Evolutionary conservation across 2,113 vertebrate species (phyloP).

Genomic region (Jacana jacana): DNA sequence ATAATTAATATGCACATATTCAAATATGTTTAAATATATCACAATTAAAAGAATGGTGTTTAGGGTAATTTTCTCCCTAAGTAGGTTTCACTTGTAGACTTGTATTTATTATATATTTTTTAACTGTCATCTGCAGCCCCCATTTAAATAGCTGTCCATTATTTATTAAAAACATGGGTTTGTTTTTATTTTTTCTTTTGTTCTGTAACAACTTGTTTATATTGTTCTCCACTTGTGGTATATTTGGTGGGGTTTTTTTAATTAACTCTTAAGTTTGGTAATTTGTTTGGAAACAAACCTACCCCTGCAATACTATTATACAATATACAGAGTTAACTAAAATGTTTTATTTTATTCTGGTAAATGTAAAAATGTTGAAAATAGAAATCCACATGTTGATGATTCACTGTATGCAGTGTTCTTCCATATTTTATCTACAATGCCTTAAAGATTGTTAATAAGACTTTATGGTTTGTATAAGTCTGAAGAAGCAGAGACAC

Average conservation of each 20-base stretch:
- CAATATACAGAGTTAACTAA: not conserved
- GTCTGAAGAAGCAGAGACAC: not conserved
- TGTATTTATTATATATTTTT: not conserved
- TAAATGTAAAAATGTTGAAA: not conserved
- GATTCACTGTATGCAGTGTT: not conserved
- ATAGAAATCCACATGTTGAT: not conserved
- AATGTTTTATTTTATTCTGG: not conserved
- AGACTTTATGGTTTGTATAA: not conserved
- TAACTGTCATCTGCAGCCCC: not conserved
- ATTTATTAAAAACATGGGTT: not conserved
- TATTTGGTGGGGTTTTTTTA: not conserved
- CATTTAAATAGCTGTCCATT: constrained; percentile 3
- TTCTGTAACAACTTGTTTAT: not conserved
- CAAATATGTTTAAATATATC: not conserved
- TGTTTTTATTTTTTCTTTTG: not conserved
- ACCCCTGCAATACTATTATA: not conserved
- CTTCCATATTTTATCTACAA: not conserved
- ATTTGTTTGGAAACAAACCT: not conserved
- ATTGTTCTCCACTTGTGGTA: not conserved
- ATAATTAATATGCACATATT: constrained; percentile 29
- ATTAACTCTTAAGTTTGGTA: not conserved
- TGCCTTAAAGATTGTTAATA: not conserved
- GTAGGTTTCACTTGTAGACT: not conserved
- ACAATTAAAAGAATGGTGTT: constrained; percentile 7
- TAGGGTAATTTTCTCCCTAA: not conserved